A percentile compares a stretch with the other conserved stretches of the same genome.
Evolutionary conservation across 2,113 vertebrate species (phyloP).

Genomic region (Neodontobutis hainanensis): DNA sequence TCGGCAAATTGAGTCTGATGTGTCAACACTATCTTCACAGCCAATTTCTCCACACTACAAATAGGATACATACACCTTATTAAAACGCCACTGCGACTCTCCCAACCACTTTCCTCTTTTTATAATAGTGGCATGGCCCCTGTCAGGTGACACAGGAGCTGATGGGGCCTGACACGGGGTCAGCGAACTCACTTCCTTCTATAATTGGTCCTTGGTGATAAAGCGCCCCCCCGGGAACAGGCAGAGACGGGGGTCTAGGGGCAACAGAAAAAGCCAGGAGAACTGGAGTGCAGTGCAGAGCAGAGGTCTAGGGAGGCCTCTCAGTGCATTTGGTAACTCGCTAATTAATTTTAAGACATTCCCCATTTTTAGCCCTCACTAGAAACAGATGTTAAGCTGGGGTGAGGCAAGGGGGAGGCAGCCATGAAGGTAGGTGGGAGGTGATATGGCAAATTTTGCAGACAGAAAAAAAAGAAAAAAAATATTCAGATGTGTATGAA

Average conservation of each 20-base stretch:
- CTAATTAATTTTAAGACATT: slow-evolving; percentile 76
- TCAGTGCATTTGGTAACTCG: slow-evolving; percentile 64
- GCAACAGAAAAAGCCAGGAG: slow-evolving; percentile 33
- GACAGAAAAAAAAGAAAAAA: slow-evolving; percentile 14
- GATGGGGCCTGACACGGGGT: slow-evolving; percentile 72
- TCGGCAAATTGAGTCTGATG: neutral
- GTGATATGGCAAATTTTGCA: slow-evolving; percentile 26
- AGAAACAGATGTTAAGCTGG: slow-evolving; percentile 71
- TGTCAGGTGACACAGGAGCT: slow-evolving; percentile 71
- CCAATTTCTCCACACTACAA: neutral
- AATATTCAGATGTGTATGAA: neutral
- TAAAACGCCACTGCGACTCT: neutral
- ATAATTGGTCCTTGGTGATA: slow-evolving; percentile 74
- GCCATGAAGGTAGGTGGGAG: slow-evolving; percentile 8
- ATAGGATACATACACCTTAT: neutral
- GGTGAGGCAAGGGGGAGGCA: slow-evolving; percentile 6
- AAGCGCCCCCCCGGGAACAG: slow-evolving; percentile 57
- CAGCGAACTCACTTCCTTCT: slow-evolving; percentile 72
- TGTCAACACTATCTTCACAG: slow-evolving; percentile 9
- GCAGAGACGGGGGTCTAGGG: slow-evolving; percentile 23
- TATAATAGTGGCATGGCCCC: slow-evolving; percentile 58
- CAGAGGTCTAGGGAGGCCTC: slow-evolving; percentile 42
- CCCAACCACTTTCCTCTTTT: neutral
- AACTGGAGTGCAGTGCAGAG: slow-evolving; percentile 30
- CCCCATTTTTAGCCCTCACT: slow-evolving; percentile 58